A percentile compares a stretch with the other conserved stretches of the same genome.
Evolutionary conservation across 2,797 vertebrate genomes (phyloP).

Genomic region (Chelon labrosus): DNA sequence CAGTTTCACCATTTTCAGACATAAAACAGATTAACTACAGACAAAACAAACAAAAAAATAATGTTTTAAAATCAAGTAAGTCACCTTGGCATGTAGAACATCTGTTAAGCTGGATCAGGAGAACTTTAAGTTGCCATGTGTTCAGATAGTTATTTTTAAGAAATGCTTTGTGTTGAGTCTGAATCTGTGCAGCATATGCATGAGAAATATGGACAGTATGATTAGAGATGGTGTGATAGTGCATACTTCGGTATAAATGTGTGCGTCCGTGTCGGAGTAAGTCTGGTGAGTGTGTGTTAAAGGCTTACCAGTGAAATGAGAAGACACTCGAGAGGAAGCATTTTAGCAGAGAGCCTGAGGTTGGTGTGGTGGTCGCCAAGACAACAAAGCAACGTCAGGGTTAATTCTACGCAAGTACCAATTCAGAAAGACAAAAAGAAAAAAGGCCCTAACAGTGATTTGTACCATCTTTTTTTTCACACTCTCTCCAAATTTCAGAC

Average conservation of each 20-base stretch:
- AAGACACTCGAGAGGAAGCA: constrained; percentile 60
- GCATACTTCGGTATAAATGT: constrained; percentile 36
- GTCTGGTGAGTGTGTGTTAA: constrained; percentile 42
- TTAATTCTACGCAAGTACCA: constrained; percentile 60
- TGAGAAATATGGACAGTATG: constrained; percentile 43
- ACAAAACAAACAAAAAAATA: constrained; percentile 39
- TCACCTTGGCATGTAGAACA: constrained; percentile 76
- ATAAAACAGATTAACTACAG: constrained; percentile 79
- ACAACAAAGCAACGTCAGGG: constrained; percentile 62
- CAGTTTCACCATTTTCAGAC: constrained; percentile 89
- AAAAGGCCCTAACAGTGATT: constrained; percentile 78
- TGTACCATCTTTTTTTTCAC: constrained; percentile 70
- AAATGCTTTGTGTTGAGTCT: constrained; percentile 48
- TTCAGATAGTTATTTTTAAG: constrained; percentile 47
- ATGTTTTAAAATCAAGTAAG: constrained; percentile 75
- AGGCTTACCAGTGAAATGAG: constrained; percentile 72
- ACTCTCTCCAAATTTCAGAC: constrained; percentile 48
- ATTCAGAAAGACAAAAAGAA: constrained; percentile 46
- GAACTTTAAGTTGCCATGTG: constrained; percentile 54
- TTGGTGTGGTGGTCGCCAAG: constrained; percentile 72
- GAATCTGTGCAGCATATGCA: constrained; percentile 65
- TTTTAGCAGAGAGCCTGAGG: constrained; percentile 58
- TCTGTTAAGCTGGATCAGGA: constrained; percentile 53
- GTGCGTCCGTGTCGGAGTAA: constrained; percentile 30
- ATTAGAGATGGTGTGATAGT: constrained; percentile 48